Evolutionary conservation across 2,113 vertebrate species (phyloP).

Genomic region (Aspidoscelis tigris): DNA sequence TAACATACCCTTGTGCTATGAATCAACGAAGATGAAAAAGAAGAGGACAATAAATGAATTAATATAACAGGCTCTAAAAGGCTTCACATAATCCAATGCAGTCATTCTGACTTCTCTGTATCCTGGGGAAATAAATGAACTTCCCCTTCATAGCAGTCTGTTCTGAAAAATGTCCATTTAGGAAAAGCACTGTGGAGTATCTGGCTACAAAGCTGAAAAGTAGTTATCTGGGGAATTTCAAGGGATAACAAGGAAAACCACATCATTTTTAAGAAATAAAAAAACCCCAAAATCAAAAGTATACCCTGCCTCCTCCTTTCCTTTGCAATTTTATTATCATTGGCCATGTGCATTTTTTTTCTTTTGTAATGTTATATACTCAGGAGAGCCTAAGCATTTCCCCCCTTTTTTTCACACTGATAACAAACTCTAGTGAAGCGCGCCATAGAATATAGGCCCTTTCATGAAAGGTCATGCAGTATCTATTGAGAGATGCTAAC

Average conservation of each 20-base stretch:
- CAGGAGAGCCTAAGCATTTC: background rate
- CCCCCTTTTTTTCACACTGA: background rate
- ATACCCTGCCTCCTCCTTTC: background rate
- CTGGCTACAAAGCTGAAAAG: background rate
- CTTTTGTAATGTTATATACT: slow-evolving; percentile 11
- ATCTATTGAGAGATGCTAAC: background rate
- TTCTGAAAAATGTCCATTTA: background rate
- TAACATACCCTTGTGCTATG: too few relatives aligned
- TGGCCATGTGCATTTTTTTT: background rate
- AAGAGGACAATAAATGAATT: too few relatives aligned
- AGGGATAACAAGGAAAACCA: background rate
- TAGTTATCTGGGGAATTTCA: fast-evolving
- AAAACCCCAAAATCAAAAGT: background rate
- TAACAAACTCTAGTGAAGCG: slow-evolving; percentile 10
- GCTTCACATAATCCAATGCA: background rate
- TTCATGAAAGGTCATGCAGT: background rate
- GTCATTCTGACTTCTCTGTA: background rate
- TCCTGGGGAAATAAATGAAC: background rate
- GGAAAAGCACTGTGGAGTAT: fast-evolving
- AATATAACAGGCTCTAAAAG: too few relatives aligned
- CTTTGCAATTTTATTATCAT: background rate
- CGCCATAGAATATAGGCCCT: background rate
- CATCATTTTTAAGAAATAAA: background rate
- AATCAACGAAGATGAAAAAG: too few relatives aligned
- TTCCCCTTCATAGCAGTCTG: background rate